A percentile compares a stretch with the other conserved stretches of the same genome.
phyloP scores from a whole-genome alignment of 1,140 invertebrate genomes.

The Pygmarrhopalites habei region DNA sequence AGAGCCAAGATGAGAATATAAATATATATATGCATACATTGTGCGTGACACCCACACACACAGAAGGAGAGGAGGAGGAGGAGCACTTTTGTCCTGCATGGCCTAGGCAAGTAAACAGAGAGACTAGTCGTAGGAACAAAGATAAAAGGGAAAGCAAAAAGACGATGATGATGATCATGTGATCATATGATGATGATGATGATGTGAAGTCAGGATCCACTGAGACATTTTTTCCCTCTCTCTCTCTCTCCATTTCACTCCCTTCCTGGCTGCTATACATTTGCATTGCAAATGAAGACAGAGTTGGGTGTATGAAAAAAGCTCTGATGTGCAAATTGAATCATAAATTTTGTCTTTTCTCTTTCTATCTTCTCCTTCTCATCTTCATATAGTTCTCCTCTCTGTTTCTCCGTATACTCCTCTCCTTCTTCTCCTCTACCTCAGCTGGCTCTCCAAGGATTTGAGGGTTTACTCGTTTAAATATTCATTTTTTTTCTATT shows the following conservation, averaged over 20 bases:
- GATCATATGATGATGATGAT: constrained; percentile 24
- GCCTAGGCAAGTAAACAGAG: background rate
- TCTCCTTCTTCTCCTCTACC: constrained; percentile 1
- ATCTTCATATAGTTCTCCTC: constrained; percentile 6
- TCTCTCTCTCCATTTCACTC: too few species aligned
- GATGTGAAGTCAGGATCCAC: constrained; percentile 28
- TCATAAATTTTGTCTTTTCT: constrained; percentile 36
- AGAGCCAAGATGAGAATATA: background rate
- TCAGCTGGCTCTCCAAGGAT: too few species aligned
- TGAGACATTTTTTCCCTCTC: constrained; percentile 36
- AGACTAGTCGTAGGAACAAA: background rate
- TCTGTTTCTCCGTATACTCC: background rate
- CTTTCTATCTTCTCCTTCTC: constrained; percentile 3
- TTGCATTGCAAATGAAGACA: constrained; percentile 37
- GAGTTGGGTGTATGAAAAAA: constrained; percentile 28
- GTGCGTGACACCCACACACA: too few species aligned
- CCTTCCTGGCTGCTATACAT: constrained; percentile 26
- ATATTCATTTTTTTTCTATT: constrained; percentile 23
- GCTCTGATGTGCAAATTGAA: constrained; percentile 39
- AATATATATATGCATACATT: too few species aligned
- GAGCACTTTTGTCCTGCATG: too few species aligned
- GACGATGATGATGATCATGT: constrained; percentile 13
- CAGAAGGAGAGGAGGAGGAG: background rate
- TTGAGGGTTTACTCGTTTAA: constrained; percentile 18
- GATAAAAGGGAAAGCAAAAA: background rate